Conservation (phyloP, 2,113 vertebrate species). For the Synchiropus splendidus region DNA sequence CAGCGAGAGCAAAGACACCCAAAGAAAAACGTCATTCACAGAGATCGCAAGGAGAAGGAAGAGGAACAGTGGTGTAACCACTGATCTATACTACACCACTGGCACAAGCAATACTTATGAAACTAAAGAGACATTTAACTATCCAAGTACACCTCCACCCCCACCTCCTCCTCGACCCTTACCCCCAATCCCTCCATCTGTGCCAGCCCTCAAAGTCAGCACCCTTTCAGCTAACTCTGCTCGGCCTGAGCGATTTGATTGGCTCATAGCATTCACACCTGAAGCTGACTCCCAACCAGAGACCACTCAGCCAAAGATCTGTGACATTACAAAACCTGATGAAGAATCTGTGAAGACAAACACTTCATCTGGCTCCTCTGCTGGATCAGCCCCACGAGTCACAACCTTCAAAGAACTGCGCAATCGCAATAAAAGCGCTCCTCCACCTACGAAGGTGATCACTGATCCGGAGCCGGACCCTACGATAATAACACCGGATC, state of each 20-base stretch:
- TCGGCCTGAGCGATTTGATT: constrained; percentile 76
- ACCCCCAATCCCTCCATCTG: constrained; percentile 54
- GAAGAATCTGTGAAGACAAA: constrained; percentile 31
- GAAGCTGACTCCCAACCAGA: constrained; percentile 68
- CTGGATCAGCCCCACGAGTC: constrained; percentile 64
- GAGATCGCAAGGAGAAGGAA: constrained; percentile 78
- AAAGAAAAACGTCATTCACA: constrained; percentile 79
- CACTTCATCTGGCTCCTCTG: constrained; percentile 11
- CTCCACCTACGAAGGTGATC: constrained; percentile 43
- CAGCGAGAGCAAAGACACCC: constrained; percentile 22
- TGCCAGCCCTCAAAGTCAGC: constrained; percentile 44
- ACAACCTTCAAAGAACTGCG: constrained; percentile 91
- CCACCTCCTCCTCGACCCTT: constrained; percentile 70
- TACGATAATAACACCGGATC: constrained; percentile 61
- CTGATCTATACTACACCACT: constrained; percentile 57
- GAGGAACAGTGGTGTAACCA: constrained; percentile 54
- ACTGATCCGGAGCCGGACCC: constrained; percentile 63
- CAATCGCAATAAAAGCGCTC: constrained; percentile 66
- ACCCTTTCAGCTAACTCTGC: constrained; percentile 62
- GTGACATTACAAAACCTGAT: constrained; percentile 34
- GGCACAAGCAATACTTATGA: constrained; percentile 35
- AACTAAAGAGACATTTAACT: constrained; percentile 38
- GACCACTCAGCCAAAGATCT: constrained; percentile 22
- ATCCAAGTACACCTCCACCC: constrained; percentile 57
- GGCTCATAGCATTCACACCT: constrained; percentile 90